Conservation (phyloP, 1,140 invertebrate genomes). For the Lepidurus arcticus region DNA sequence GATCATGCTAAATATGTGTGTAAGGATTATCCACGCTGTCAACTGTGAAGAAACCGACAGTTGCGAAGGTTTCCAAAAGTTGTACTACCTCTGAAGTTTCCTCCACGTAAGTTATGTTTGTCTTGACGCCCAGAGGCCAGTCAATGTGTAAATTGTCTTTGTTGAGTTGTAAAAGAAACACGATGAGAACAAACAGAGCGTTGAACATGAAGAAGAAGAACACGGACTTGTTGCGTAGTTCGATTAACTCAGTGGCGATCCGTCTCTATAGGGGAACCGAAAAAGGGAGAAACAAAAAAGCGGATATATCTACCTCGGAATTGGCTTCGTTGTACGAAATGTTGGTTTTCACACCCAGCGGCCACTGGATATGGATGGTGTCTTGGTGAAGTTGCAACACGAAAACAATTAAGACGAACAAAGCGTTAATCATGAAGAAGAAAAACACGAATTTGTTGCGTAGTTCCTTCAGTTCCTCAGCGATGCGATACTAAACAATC, state of each 20-base stretch:
- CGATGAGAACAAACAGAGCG: constrained; percentile 96
- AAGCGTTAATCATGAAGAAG: constrained; percentile 75
- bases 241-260: constrained; percentile 79
- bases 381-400: constrained; percentile 71
- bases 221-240: constrained; percentile 90
- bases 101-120: constrained; percentile 86
- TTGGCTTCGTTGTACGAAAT: constrained; percentile 52
- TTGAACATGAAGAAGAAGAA: constrained; percentile 99
- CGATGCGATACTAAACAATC: constrained; percentile 49
- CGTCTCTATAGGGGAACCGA: constrained; percentile 59
- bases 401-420: constrained; percentile 74
- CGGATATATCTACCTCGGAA: constrained; percentile 29
- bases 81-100: constrained; percentile 72
- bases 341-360: constrained; percentile 58
- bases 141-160: constrained; percentile 92
- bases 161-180: constrained; percentile 96
- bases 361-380: constrained; percentile 63
- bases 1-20: too few species aligned
- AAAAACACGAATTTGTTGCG: constrained; percentile 67
- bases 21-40: too few species aligned
- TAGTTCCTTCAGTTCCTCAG: constrained; percentile 56
- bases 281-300: constrained; percentile 24
- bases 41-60: too few species aligned
- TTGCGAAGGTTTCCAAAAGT: not conserved
- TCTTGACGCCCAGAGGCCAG: constrained; percentile 89